A percentile compares a stretch with the other conserved stretches of the same genome.
Evolutionary conservation across 2,113 vertebrate genomes (phyloP).

Genomic region (Tragelaphus scriptus): DNA sequence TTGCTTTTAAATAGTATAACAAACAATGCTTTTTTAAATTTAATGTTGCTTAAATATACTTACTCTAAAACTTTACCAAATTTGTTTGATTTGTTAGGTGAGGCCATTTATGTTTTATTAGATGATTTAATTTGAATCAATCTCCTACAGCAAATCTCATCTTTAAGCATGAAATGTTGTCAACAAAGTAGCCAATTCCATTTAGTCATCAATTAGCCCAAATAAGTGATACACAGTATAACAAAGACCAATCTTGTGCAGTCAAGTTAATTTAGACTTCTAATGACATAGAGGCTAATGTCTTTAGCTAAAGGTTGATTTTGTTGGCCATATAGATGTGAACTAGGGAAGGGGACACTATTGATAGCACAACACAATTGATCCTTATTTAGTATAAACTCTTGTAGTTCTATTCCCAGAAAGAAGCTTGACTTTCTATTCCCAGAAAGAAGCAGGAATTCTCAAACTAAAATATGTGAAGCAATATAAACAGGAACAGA

Average conservation of each 20-base stretch:
- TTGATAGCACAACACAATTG: background rate
- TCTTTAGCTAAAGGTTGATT: background rate
- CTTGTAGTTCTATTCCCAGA: slow-evolving; percentile 27
- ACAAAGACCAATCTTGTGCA: background rate
- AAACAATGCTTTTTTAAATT: background rate
- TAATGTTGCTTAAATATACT: background rate
- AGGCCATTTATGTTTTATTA: background rate
- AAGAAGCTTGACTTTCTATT: slow-evolving; percentile 38
- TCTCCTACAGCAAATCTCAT: background rate
- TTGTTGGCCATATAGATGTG: background rate
- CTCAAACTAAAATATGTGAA: slow-evolving; percentile 39
- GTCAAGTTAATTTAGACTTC: background rate
- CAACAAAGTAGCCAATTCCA: background rate
- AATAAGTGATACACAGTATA: background rate
- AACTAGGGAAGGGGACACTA: background rate
- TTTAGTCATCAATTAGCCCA: background rate
- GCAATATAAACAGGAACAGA: slow-evolving; percentile 2
- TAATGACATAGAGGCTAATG: background rate
- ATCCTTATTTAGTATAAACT: background rate
- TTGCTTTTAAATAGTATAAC: background rate
- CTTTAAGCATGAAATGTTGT: slow-evolving; percentile 8
- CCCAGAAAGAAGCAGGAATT: slow-evolving; percentile 56
- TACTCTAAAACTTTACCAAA: background rate
- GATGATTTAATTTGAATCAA: background rate
- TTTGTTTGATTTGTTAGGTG: background rate